phyloP scores from a whole-genome alignment of 2,113 vertebrate species.

The Mobula birostris region DNA sequence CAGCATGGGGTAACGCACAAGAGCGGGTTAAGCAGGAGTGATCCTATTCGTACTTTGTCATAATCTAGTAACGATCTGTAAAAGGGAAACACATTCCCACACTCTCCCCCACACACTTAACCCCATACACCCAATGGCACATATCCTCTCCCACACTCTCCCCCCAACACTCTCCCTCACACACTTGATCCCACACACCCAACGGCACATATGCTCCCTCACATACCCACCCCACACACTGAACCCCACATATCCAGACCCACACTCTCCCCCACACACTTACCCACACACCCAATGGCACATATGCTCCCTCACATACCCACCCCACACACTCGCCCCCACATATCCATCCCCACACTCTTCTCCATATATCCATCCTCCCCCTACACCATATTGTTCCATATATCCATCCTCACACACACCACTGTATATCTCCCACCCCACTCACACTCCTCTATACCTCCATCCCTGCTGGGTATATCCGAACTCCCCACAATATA shows the following conservation, averaged over 20 bases:
- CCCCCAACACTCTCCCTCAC: background rate
- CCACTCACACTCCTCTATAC: background rate
- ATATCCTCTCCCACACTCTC: no score
- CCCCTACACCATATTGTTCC: no score
- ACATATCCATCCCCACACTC: background rate
- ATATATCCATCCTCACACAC: no score
- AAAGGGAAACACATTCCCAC: background rate
- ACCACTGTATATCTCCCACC: background rate
- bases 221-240: no score
- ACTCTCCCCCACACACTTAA: background rate
- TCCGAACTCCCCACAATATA: no score
- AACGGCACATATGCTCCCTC: no score
- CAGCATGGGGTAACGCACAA: background rate
- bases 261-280: background rate
- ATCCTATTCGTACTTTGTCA: no score
- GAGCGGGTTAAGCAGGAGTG: background rate
- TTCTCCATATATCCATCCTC: no score
- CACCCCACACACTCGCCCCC: background rate
- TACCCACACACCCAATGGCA: background rate
- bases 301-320: background rate
- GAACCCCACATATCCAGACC: background rate
- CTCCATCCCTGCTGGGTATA: no score
- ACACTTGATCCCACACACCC: background rate
- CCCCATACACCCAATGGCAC: no score
- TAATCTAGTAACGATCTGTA: no score